These are phyloP conservation scores for Listronotus bonariensis DNA, from an alignment of 1,140 invertebrate genomes.

Conservation along the genomic window DNA sequence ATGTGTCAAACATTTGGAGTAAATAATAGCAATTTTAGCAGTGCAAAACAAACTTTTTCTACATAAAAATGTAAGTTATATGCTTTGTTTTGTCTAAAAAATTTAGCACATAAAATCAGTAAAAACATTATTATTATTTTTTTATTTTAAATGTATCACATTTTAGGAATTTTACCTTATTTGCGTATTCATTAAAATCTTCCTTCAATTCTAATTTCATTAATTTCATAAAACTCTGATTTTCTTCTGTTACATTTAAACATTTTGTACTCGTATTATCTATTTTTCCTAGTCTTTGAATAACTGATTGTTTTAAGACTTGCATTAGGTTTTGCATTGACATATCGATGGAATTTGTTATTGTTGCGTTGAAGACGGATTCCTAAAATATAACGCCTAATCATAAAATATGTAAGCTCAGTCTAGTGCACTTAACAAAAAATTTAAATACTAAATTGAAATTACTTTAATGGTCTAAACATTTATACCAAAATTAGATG, in stretches of 20 bases:
- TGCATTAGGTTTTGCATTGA: background rate
- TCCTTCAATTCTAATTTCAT: constrained; percentile 40
- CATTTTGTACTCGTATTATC: constrained; percentile 20
- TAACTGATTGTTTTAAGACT: constrained; percentile 6
- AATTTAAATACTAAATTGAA: no score
- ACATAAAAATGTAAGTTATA: no score
- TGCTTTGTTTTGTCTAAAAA: no score
- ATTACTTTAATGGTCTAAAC: no score
- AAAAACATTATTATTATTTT: no score
- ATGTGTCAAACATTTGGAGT: no score
- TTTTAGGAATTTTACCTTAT: constrained; percentile 35
- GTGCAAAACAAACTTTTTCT: no score
- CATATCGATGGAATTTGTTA: background rate
- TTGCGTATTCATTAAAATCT: constrained; percentile 41
- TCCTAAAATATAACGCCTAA: constrained; percentile 15
- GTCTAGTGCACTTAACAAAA: no score
- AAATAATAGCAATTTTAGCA: no score
- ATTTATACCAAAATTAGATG: no score
- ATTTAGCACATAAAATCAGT: no score
- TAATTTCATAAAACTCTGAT: constrained; percentile 18
- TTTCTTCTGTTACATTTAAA: constrained; percentile 16
- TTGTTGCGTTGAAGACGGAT: background rate
- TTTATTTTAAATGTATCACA: no score
- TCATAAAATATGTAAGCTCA: constrained; percentile 4
- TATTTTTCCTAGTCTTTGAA: constrained; percentile 17